phyloP scores from a whole-genome alignment of 2,113 vertebrate species.

The Paedocypris sp. region DNA sequence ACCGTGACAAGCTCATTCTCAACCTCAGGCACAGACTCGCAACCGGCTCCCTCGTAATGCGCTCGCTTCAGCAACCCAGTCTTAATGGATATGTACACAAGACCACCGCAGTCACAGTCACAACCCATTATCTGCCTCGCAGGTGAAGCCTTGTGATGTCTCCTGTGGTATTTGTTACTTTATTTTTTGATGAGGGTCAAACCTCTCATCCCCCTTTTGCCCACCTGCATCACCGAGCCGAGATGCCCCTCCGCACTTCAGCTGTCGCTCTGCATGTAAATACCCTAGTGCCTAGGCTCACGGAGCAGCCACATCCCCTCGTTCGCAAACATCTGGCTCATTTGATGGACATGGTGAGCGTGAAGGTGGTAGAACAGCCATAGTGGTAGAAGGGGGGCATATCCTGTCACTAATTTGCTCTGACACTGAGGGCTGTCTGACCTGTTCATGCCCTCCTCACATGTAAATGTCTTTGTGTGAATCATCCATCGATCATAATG shows the following conservation, averaged over 20 bases:
- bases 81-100: conserved; percentile 5
- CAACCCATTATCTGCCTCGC: conserved; percentile 5
- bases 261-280: conserved; percentile 6
- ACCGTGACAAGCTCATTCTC: background rate
- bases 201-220: background rate
- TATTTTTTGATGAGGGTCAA: conserved; percentile 8
- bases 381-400: background rate
- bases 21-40: background rate
- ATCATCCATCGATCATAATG: background rate
- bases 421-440: background rate
- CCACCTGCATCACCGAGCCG: background rate
- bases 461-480: background rate
- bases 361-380: conserved; percentile 3
- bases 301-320: background rate
- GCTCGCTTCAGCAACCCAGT: background rate
- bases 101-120: conserved; percentile 11
- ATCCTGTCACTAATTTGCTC: background rate
- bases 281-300: background rate
- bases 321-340: conserved; percentile 7
- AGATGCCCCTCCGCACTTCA: conserved; percentile 3
- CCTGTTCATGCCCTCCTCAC: background rate
- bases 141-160: conserved; percentile 2
- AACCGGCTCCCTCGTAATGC: background rate
- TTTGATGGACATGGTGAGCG: conserved; percentile 22
- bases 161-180: background rate